phyloP scores from a whole-genome alignment of 2,113 vertebrate species.

The Scytalopus superciliaris region DNA sequence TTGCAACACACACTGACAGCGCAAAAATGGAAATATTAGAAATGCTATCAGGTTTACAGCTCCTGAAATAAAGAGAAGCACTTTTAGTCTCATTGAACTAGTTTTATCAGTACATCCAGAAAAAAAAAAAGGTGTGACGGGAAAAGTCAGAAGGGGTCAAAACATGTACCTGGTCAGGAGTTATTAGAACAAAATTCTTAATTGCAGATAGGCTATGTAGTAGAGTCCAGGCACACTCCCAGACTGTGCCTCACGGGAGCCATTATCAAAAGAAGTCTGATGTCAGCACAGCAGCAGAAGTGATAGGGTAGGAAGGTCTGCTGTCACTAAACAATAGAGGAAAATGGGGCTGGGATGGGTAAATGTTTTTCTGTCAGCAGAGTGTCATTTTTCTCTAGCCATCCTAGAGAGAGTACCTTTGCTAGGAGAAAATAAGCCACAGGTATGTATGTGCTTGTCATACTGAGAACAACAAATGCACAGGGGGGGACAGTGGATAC shows the following conservation, averaged over 20 bases:
- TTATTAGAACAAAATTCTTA: background rate
- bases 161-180: background rate
- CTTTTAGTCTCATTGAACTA: background rate
- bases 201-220: background rate
- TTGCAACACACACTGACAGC: background rate
- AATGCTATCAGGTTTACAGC: background rate
- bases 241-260: background rate
- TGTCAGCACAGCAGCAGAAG: background rate
- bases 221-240: accelerated
- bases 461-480: background rate
- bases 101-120: background rate
- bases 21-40: background rate
- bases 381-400: background rate
- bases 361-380: background rate
- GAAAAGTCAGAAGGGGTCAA: background rate
- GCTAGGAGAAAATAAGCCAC: background rate
- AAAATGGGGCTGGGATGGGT: accelerated
- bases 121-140: background rate
- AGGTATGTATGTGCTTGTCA: background rate
- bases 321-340: background rate
- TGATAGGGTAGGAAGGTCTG: background rate
- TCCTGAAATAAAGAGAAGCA: background rate
- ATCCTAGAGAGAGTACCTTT: background rate
- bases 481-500: accelerated
- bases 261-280: background rate